Conservation (phyloP, 2,888 invertebrate genomes). For the Epicampocera succincta region DNA sequence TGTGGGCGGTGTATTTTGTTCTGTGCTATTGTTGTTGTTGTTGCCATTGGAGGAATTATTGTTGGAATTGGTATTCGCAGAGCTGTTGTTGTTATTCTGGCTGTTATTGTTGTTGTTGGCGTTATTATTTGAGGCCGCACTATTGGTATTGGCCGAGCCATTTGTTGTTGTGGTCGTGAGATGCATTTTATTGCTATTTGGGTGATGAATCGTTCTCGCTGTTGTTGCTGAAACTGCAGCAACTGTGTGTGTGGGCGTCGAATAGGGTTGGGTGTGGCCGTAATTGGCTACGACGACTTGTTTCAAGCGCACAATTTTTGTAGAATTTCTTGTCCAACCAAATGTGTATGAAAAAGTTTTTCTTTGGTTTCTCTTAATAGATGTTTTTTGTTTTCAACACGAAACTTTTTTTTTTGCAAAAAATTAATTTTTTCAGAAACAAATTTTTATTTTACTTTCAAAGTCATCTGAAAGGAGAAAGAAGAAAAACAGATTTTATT, state of each 20-base stretch:
- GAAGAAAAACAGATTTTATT: neutral
- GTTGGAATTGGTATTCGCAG: conserved; percentile 72
- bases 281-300: conserved; percentile 71
- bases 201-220: conserved; percentile 17
- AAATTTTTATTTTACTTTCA: neutral
- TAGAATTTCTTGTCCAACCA: conserved; percentile 51
- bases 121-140: conserved; percentile 72
- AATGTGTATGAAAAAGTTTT: conserved; percentile 27
- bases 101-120: conserved; percentile 74
- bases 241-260: conserved; percentile 31
- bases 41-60: conserved; percentile 82
- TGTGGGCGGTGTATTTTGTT: conserved; percentile 87
- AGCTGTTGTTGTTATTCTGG: conserved; percentile 82
- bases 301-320: conserved; percentile 73
- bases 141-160: conserved; percentile 73
- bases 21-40: conserved; percentile 78
- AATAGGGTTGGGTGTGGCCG: conserved; percentile 70
- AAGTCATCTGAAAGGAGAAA: conserved; percentile 56
- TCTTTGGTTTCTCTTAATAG: neutral
- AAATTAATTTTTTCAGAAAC: neutral
- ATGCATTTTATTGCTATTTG: conserved; percentile 76
- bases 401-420: neutral
- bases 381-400: neutral
- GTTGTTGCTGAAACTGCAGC: conserved; percentile 17
- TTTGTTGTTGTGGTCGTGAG: conserved; percentile 77